Evolutionary conservation across 2,113 vertebrate genomes (phyloP).

Genomic region (Aegotheles bennettii): DNA sequence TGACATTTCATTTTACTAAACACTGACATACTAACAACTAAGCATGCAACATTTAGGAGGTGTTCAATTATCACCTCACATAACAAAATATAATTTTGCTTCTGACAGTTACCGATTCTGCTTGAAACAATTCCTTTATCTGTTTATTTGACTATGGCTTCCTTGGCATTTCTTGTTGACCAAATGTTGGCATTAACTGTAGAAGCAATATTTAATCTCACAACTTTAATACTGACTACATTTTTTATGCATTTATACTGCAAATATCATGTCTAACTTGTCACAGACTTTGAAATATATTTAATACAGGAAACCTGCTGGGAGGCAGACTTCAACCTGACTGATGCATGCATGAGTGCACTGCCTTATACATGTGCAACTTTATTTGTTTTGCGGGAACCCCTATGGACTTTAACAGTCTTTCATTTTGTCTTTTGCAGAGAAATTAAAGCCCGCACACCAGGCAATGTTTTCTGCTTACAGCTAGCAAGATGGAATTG

Average conservation of each 20-base stretch:
- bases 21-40: background rate
- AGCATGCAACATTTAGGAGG: background rate
- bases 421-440: constrained; percentile 3
- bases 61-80: background rate
- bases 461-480: background rate
- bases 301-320: background rate
- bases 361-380: background rate
- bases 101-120: background rate
- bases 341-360: background rate
- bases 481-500: background rate
- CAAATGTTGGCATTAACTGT: background rate
- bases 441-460: background rate
- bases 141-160: background rate
- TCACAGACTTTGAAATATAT: background rate
- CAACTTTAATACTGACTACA: background rate
- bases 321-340: background rate
- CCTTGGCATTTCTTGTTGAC: background rate
- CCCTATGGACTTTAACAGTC: background rate
- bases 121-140: background rate
- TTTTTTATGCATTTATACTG: background rate
- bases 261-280: background rate
- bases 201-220: background rate
- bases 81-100: background rate
- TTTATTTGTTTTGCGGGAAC: background rate
- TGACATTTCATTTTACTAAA: background rate